Evolutionary conservation across 2,113 vertebrate genomes (phyloP), one percentile per base, ranked within the genome.

Genomic region (Python bivittatus): DNA sequence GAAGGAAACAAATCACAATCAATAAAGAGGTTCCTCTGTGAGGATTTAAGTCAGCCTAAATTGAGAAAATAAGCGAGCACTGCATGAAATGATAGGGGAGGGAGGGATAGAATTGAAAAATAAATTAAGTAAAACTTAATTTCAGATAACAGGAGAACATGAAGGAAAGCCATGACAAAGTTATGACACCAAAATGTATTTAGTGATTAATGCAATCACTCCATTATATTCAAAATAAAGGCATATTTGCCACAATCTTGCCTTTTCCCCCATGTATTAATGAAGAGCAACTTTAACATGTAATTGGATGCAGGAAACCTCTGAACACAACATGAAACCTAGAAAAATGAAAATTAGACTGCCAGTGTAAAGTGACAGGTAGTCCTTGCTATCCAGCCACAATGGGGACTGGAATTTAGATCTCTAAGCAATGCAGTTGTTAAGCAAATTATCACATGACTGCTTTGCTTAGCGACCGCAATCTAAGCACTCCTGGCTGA

Each of bases 51-150:
- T 96, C 88, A 94, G 96, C 96, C 96, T 94, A 94, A 96, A 96
- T 97, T 96, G 96, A 97, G 96, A 94, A 96, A 96, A 97, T 96
- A 97, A 97, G 96, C 96, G 96, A 97, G 93, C 92, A 90, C 95
- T 96, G 94, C 95, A 96, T 92, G 94, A 96, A 97, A 97, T 97
- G 92, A 96, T 90, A 93, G 91, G 27, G 27, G 13, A 48, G 33
- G 27, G 17, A 33, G 10, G 44, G 29, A 38, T 53, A 53, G 17
- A 61, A 86, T 52, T 23, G 57, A 52, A 10, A 68, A n/a, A 61
- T 61, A 52, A 53, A 79, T 13, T n/a, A 2, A 95, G 86, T 94
- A 95, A 93, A 95, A 94, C 94, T 58, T 92, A 97, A 95, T 96
- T 93, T 94, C 94, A 94, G 95, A 94, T 87, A 57, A 57, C 22